Base-by-base conservation (phyloP, 2,888 invertebrate genomes). In the Tenthredo distinguenda region DNA sequence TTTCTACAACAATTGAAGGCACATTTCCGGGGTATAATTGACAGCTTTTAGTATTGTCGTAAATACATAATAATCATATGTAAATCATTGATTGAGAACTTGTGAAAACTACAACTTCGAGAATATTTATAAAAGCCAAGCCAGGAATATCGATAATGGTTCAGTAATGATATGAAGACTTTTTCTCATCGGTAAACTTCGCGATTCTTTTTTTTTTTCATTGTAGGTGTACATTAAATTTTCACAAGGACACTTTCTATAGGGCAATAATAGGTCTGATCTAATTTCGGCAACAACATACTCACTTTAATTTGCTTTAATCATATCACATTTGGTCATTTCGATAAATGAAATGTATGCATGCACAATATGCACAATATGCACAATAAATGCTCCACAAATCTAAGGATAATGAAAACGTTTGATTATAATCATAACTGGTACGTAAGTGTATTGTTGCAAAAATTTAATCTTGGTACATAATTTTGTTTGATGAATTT, bases 391-490 rank as follows among this genome's bases (percentile, higher is more conserved):
- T 77, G 50, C 55, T 26, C 31, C 34, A 77, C 21, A 34, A 31
- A 55, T 55, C 50, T 77, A 77, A 1, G 21, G 12, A 43, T 26
- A 43, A n/a, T 74, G 21, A 26, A 43, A 37, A 47, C 50, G 40
- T 77, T 47, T 34, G 31, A 31, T 77, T 50, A 34, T 18, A 9
- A 81, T n/a, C 40, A 26, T 34, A 62, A 62, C 21, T 40, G 10
- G 12, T 21, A 21, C 7, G 62, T 81, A 34, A 34, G 47, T 40
- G 50, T 77, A 50, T 77, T 18, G 77, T 50, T 77, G 50, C 50
- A 3, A 77, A 77, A 76, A 76, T 76, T 76, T n/a, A 43, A 77
- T 50, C 50, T 31, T 31, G 31, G 47, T 50, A n/a, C n/a, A 77
- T 77, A 15, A 26, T 50, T 50, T 50, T 15, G 18, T 50, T 50